Conservation (phyloP, 2,113 vertebrate genomes). For the Eurystomus gularis region DNA sequence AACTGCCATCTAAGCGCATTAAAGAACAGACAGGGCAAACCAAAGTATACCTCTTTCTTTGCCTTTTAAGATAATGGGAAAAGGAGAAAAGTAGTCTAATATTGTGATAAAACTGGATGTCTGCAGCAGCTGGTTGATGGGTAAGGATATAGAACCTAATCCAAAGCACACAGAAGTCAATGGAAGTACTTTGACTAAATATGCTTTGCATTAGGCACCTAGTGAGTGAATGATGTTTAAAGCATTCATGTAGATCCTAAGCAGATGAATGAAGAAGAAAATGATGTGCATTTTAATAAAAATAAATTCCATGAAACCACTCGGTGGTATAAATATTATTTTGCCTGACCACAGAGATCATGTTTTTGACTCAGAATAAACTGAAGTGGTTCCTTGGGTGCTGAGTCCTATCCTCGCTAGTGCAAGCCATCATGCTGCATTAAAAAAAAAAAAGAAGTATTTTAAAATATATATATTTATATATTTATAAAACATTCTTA, state of each 20-base stretch:
- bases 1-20: slow-evolving; percentile 56
- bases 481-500: not conserved
- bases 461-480: not conserved
- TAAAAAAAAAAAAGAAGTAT: not conserved
- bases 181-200: slow-evolving; percentile 19
- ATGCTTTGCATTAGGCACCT: slow-evolving; percentile 27
- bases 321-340: not conserved
- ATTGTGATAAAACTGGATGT: slow-evolving; percentile 7
- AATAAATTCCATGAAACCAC: not conserved
- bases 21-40: slow-evolving; percentile 38
- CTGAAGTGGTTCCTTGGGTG: not conserved
- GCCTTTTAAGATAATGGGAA: not conserved
- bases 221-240: slow-evolving; percentile 1
- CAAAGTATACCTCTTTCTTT: slow-evolving; percentile 24
- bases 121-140: not conserved
- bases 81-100: slow-evolving; percentile 39
- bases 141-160: slow-evolving; percentile 2
- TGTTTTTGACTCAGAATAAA: not conserved
- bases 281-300: not conserved
- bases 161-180: slow-evolving; percentile 27
- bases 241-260: not conserved
- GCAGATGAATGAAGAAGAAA: slow-evolving; percentile 3
- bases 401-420: not conserved
- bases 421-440: not conserved
- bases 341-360: not conserved